Evolutionary conservation across 2,113 vertebrate species (phyloP), one percentile per base, ranked within the genome.

Genomic region (Channa maculata): DNA sequence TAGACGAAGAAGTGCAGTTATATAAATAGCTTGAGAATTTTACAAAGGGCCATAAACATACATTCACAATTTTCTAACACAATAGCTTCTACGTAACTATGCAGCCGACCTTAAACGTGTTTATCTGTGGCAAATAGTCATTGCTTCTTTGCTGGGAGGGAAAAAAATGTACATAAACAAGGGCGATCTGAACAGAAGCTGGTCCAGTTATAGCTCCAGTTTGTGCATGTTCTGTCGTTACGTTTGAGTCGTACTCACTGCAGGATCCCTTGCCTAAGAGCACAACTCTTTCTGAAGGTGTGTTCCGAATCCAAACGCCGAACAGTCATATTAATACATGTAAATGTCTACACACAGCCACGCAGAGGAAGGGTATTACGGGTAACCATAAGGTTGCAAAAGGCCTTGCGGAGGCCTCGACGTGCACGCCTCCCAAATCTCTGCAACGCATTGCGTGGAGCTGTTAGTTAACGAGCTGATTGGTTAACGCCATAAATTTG

Each of bases 1-100:
- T 83, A 48, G 74, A 60, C 11, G 54, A 64, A 76, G 36, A 85
- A 85, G 69, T 87, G 78, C 76, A 70, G 74, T 58, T 69, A 81
- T 5, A 71, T 57, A 78, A 79, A 75, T 54, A 80, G 5, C 5
- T 61, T 48, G 33, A 72, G 37, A 86, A 71, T 53, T 15, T 75
- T 15, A 53, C 10, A 1, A 33, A 33, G 3, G 52, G 14, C 12
- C 7, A 61, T 36, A 52, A 36, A 37, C n/a, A 14, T 48, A 69
- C 60, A 73, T 60, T 80, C 65, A 70, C 0, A 34, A 39, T 49
- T 11, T 63, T 65, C n/a, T 59, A 46, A 8, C n/a, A 44, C 15
- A 44, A 57, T 2, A 24, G 24, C 24, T 24, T 24, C 24, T 24
- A 24, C 24, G 24, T 24, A 24, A 24, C 24, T 24, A 24, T 1